A percentile compares a stretch with the other conserved stretches of the same genome.
phyloP scores from a whole-genome alignment of 1,140 invertebrate species.

The Mylabris phalerata region DNA sequence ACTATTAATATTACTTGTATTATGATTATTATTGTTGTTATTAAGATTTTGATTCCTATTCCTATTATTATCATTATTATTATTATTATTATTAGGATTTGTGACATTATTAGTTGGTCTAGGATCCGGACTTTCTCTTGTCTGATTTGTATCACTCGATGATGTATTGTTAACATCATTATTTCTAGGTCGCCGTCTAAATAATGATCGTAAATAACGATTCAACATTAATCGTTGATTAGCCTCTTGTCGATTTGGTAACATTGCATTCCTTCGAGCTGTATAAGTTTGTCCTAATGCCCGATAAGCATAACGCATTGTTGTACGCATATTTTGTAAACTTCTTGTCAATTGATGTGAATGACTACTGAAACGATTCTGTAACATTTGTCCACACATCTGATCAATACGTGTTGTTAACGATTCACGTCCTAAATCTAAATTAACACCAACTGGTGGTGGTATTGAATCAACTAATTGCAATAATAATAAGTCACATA shows the following conservation, averaged over 20 bases:
- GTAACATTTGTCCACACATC: constrained; percentile 34
- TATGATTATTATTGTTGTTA: too few species aligned
- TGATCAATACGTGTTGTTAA: constrained; percentile 33
- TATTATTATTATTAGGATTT: too few species aligned
- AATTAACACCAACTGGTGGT: constrained; percentile 30
- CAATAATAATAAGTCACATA: constrained; percentile 36
- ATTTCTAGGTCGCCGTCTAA: not conserved
- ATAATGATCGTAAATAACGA: constrained; percentile 23
- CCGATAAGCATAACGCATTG: constrained; percentile 25
- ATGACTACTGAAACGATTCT: constrained; percentile 25
- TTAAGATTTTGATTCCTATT: too few species aligned
- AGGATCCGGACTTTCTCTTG: constrained; percentile 1
- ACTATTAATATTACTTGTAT: too few species aligned
- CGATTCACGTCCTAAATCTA: constrained; percentile 32
- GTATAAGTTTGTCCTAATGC: constrained; percentile 32
- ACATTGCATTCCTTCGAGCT: constrained; percentile 32
- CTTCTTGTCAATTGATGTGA: constrained; percentile 31
- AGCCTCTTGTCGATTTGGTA: constrained; percentile 26
- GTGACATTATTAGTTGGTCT: not conserved
- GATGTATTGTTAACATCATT: not conserved
- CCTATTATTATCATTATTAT: too few species aligned
- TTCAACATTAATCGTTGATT: constrained; percentile 26
- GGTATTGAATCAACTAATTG: constrained; percentile 39
- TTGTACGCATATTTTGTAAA: constrained; percentile 31
- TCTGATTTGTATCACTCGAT: constrained; percentile 1